These are phyloP conservation scores for Euclidia mi DNA, from an alignment of 2,888 invertebrate species.

Conservation along the genomic window DNA sequence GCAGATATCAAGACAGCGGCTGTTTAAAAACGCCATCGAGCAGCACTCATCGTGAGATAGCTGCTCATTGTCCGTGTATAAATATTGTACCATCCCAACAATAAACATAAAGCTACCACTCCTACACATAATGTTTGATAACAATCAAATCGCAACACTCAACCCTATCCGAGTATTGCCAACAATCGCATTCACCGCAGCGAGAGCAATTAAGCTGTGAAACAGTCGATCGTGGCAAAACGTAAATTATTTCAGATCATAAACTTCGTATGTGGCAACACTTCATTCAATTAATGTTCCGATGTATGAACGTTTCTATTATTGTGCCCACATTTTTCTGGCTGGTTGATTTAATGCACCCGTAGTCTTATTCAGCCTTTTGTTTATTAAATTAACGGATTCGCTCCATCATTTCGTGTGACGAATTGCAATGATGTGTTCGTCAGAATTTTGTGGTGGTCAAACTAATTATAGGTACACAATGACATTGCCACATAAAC, in stretches of 20 bases:
- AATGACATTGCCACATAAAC: too few species aligned
- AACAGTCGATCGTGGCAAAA: slow-evolving; percentile 60
- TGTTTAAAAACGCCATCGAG: too few species aligned
- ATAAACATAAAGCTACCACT: too few species aligned
- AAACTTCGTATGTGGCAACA: slow-evolving; percentile 48
- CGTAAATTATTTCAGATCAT: slow-evolving; percentile 68
- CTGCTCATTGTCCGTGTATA: too few species aligned
- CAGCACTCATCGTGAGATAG: too few species aligned
- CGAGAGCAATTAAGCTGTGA: slow-evolving; percentile 50
- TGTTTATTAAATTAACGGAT: not conserved
- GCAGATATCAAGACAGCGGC: too few species aligned
- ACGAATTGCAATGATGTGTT: too few species aligned
- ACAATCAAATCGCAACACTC: not conserved
- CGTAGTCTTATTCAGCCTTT: slow-evolving; percentile 1
- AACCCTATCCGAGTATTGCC: slow-evolving; percentile 26
- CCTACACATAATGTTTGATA: too few species aligned
- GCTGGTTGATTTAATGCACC: slow-evolving; percentile 13
- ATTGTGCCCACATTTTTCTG: slow-evolving; percentile 9
- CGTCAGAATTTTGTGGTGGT: too few species aligned
- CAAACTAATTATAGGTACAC: too few species aligned
- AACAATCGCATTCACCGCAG: slow-evolving; percentile 46
- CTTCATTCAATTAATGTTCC: slow-evolving; percentile 44
- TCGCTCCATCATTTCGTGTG: not conserved
- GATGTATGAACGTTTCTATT: slow-evolving; percentile 23
- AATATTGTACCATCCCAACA: too few species aligned